Base-by-base conservation (phyloP, 1,140 invertebrate genomes). In the Oreohelix idahoensis region DNA sequence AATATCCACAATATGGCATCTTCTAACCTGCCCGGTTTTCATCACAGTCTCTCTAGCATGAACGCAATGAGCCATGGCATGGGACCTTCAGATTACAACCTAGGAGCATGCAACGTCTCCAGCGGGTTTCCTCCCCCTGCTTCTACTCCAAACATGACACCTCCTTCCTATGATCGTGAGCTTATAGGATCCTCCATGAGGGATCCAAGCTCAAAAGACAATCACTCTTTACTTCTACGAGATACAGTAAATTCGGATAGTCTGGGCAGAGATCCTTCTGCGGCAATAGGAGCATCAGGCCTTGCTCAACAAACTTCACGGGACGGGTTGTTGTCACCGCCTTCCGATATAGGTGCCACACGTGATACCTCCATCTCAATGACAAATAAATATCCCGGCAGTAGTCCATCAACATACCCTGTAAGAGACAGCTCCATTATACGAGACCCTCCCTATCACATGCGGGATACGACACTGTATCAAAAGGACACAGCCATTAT, bases 151-250 rank as follows among this genome's bases (percentile, higher is more conserved):
- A 51, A 42, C 42, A 51, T 81, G 66, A 81, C 79, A 66, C 69
- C 79, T 20, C 79, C 79, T n/a, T 39, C 70, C 0, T 73, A 81
- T 42, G 79, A 81, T 39, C 66, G 79, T 32, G 78, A 79, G 4
- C 58, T 39, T 35, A 69, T 79, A 58, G 78, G 78, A 13, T 26
- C 53, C 32, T 36, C 78, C 13, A 79, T 63, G 75, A 51, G 75
- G 39, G 75, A 78, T 29, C 29, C 17, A 13, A 53, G 17, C 10
- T 36, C 49, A 1, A 39, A 49, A 23, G 45, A 63, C n/a, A 58
- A 32, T 35, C 29, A 36, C 10, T 58, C 32, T 29, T 35, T 63
- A 17, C 45, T 42, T 23, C 11, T 49, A 11, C 10, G 53, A 58
- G 49, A 78, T 39, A 78, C 49, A 11, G 20, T 4, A 17, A 35